phyloP scores from a whole-genome alignment of 2,888 invertebrate genomes.

The Chrysolina oricalcia region DNA sequence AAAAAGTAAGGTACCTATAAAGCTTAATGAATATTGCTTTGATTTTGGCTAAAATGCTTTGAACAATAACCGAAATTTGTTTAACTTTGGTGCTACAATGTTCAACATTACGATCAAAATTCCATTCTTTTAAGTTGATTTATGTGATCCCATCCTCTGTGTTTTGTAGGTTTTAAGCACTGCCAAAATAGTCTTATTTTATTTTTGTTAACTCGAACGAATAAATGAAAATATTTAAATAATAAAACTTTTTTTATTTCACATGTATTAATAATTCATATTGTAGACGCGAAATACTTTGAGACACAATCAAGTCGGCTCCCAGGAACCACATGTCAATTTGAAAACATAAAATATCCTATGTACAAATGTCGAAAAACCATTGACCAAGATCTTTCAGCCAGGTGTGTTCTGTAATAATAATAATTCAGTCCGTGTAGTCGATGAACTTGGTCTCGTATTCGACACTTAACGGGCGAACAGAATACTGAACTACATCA shows the following conservation, averaged over 20 bases:
- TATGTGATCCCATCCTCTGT: conserved; percentile 50
- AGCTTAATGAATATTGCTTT: background rate
- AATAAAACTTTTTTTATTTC: background rate
- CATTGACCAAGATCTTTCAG: too few relatives aligned
- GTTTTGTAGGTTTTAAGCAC: conserved; percentile 46
- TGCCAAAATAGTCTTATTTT: conserved; percentile 43
- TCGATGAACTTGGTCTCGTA: too few relatives aligned
- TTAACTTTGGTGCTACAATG: conserved; percentile 36
- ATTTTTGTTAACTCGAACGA: conserved; percentile 27
- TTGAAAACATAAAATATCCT: too few relatives aligned
- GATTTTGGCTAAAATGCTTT: conserved; percentile 15
- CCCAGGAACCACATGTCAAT: too few relatives aligned
- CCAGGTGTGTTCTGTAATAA: too few relatives aligned
- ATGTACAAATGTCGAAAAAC: too few relatives aligned
- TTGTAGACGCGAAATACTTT: too few relatives aligned
- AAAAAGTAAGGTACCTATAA: background rate
- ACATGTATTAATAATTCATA: too few relatives aligned
- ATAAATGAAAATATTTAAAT: conserved; percentile 11
- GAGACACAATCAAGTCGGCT: too few relatives aligned
- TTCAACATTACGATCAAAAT: conserved; percentile 18
- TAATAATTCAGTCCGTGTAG: too few relatives aligned
- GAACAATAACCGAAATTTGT: conserved; percentile 29
- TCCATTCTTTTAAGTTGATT: conserved; percentile 34
- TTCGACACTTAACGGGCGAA: too few relatives aligned
- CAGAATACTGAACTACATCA: too few relatives aligned